Base-by-base conservation (phyloP, 2,113 vertebrate species). In the Scomber japonicus region DNA sequence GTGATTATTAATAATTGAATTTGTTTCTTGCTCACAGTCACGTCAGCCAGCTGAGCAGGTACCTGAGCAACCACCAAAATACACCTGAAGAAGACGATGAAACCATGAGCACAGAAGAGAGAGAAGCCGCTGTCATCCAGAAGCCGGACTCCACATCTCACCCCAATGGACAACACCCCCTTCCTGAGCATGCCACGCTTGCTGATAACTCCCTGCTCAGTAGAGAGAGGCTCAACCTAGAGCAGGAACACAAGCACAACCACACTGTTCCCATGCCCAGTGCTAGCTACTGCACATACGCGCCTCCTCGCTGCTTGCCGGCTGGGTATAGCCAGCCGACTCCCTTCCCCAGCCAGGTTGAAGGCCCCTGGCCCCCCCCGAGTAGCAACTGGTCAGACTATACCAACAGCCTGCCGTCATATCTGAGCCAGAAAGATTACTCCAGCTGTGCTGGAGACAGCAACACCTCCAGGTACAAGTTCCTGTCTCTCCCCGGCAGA, bases 11-110 rank as follows among this genome's bases (percentile, higher is more conserved):
- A 16, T 4, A 3, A 31, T 21, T n/a, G 1, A 31, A 1, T 2
- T 27, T 67, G 15, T 65, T 31, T 35, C 6, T 3, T 2, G 1
- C 6, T 50, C 11, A 1, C 60, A 89, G 88, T 82, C 71, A 83
- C 64, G 44, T 71, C 73, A 77, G 69, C 35, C 81, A 56, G 45
- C 76, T 78, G 78, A 80, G 68, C 70, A 80, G 82, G 21, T 65
- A 35, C 82, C 69, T 40, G 6, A 74, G 65, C 74, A 68, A 65
- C 17, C 84, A 69, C 11, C 45, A 60, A 49, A 95, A 94, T 86
- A 88, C 89, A 0, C 94, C 94, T 0, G 93, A 95, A 66, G 95
- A 96, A 84, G 92, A 95, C 55, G 94, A 95, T 84, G 94, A 96
- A 69, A 94, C 92, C 64, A 92, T 95, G 94, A 94, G 88, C 77